Conservation (phyloP, 2,888 invertebrate genomes). For the Dynastes hyllus region DNA sequence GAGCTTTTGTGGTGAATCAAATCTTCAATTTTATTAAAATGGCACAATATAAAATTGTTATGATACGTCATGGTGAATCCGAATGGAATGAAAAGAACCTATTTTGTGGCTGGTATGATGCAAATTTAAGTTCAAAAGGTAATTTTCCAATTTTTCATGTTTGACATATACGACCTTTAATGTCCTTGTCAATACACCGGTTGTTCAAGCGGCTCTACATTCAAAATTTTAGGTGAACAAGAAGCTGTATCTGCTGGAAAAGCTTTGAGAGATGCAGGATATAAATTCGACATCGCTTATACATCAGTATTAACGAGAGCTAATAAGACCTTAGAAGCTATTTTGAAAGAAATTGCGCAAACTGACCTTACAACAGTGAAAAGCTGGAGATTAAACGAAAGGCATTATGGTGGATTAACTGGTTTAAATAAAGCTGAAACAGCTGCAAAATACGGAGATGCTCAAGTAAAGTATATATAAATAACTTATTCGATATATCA, state of each 20-base stretch:
- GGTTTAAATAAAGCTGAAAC: constrained; percentile 81
- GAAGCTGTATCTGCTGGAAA: constrained; percentile 77
- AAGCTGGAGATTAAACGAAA: constrained; percentile 79
- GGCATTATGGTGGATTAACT: constrained; percentile 80
- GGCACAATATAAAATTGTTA: constrained; percentile 74
- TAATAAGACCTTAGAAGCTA: constrained; percentile 74
- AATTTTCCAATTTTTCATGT: constrained; percentile 50
- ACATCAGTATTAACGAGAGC: constrained; percentile 79
- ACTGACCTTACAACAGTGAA: constrained; percentile 73
- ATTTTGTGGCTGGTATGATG: constrained; percentile 79
- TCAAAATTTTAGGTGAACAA: constrained; percentile 71
- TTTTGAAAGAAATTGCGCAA: constrained; percentile 76
- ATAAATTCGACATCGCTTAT: constrained; percentile 76
- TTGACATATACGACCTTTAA: constrained; percentile 57
- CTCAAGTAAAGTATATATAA: constrained; percentile 71
- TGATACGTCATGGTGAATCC: constrained; percentile 80
- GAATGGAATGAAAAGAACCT: constrained; percentile 78
- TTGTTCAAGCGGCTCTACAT: neutral
- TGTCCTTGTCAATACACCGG: constrained; percentile 59
- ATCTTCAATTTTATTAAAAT: constrained; percentile 54
- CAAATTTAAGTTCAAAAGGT: constrained; percentile 76
- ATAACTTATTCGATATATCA: neutral
- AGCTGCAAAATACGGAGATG: constrained; percentile 79
- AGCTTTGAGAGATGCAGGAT: constrained; percentile 76
- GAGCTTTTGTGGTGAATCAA: neutral